A percentile compares a stretch with the other conserved stretches of the same genome.
Conservation (phyloP, 2,797 vertebrate genomes). For the Lophius americanus region DNA sequence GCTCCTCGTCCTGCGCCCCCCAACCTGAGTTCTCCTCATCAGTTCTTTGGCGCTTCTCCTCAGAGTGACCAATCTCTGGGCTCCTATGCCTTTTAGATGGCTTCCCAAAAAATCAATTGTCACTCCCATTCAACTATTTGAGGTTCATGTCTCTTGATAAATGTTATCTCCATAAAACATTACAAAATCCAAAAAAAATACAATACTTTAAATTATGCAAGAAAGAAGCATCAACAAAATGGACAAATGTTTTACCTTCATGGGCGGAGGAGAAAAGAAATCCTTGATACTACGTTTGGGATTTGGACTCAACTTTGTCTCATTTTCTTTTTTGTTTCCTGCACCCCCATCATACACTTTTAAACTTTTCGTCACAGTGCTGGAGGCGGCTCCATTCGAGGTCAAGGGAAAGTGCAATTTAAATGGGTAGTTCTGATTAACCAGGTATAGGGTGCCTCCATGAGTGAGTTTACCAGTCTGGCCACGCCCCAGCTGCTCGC, state of each 20-base stretch:
- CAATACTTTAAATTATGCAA: not conserved
- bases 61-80: constrained; percentile 37
- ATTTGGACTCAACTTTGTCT: constrained; percentile 34
- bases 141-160: not conserved
- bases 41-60: constrained; percentile 67
- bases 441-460: constrained; percentile 77
- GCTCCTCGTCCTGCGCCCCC: constrained; percentile 50
- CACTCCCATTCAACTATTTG: not conserved
- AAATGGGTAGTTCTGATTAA: constrained; percentile 78
- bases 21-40: constrained; percentile 21
- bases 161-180: not conserved
- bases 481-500: constrained; percentile 67
- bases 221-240: not conserved
- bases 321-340: constrained; percentile 19
- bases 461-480: constrained; percentile 73
- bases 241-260: constrained; percentile 66
- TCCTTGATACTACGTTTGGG: constrained; percentile 78
- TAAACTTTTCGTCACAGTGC: constrained; percentile 10
- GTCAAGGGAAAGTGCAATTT: constrained; percentile 65
- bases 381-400: constrained; percentile 39
- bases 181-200: not conserved
- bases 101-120: constrained; percentile 40
- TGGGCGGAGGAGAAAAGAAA: constrained; percentile 75
- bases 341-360: constrained; percentile 54
- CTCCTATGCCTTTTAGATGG: constrained; percentile 69